Evolutionary conservation across 2,888 invertebrate genomes (phyloP), one percentile per base, ranked within the genome.

Genomic region (Lasioglossum vierecki): DNA sequence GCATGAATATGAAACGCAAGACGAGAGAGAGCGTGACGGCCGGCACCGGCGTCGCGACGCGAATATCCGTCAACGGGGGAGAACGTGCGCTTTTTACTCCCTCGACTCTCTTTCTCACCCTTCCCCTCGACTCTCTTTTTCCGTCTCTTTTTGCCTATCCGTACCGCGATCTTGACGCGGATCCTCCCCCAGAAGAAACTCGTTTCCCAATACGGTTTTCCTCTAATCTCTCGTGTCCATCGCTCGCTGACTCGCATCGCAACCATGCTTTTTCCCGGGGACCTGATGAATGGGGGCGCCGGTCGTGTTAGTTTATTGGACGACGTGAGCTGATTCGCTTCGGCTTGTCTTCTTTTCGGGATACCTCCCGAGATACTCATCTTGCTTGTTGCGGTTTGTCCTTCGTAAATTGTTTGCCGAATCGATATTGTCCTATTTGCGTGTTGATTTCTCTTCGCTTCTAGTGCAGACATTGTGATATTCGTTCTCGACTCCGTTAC

Each of bases 1-100:
- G 88, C 80, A 78, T 83, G 88, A 86, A 88, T 86, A 82, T 87
- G 80, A 81, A 82, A 81, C 76, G 83, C 88, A 86, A 86, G 68
- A 68, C 68, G 68, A 82, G 80, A 82, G 82, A 22, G 22, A 53
- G 1, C 22, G 22, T 8, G 53, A 9, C 53, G 53, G 22, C 53
- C 22, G 9, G 9, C 53, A 6, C 53, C 78, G 82, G 77, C 72
- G 82, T 26, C 71, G 44, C 63, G 76, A 57, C 82, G 66, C 60
- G 79, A 68, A 77, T 79, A 79, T 80, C 46, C 63, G 68, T 76
- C 66, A 76, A 26, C 44, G 66, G 4, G 6, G 72, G 30, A 22
- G 26, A 41, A 46, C 63, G 60, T 30, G 76, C 11, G 46, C 26
- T 41, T 41, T 44, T 76, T 63, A 44, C 44, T 44, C 18, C 26